Evolutionary conservation across 2,113 vertebrate genomes (phyloP), one percentile per base, ranked within the genome.

Genomic region (Seriola dumerili): DNA sequence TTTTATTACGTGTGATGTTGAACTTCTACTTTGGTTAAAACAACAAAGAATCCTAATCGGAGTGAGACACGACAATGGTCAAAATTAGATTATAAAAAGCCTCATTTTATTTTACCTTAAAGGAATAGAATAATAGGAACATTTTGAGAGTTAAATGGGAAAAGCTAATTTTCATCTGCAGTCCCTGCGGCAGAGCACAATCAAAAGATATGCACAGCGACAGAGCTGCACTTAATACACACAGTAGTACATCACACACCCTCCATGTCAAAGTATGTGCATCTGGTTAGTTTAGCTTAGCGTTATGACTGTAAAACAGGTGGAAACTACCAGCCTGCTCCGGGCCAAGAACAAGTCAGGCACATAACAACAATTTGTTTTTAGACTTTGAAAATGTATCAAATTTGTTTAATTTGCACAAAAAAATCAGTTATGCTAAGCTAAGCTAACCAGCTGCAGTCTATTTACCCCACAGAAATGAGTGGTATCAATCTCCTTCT

Each of bases 321-420:
- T 48, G 61, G 61, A 57, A 55, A 66, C 63, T n/a, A 3, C 38
- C 13, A 0, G 21, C 29, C 40, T 9, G 21, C 40, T 61, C 54
- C 7, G 1, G 3, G 40, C 36, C 54, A 68, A 48, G 65, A 78
- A 68, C 23, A 11, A 67, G 25, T 77, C 52, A 34, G 63, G 34
- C 29, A 29, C 62, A 19, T 32, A 48, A 70, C 29, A 48, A 70
- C 67, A 54, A 34, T 29, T n/a, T 52, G 67, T 36, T 54, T 54
- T 54, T 54, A 50, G 23, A 67, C 64, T 46, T 25, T 25, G 25
- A 25, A 25, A 25, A 25, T 29, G 29, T 29, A 2, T 29, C 29
- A 29, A 29, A 29, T 29, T 29, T 29, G 29, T 29, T 29, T 29
- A 29, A 29, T 29, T 29, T 29, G 29, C 29, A 29, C 29, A 29